Evolutionary conservation across 1,140 invertebrate genomes (phyloP), one percentile per base, ranked within the genome.

Genomic region (Polypedilum pembai): DNA sequence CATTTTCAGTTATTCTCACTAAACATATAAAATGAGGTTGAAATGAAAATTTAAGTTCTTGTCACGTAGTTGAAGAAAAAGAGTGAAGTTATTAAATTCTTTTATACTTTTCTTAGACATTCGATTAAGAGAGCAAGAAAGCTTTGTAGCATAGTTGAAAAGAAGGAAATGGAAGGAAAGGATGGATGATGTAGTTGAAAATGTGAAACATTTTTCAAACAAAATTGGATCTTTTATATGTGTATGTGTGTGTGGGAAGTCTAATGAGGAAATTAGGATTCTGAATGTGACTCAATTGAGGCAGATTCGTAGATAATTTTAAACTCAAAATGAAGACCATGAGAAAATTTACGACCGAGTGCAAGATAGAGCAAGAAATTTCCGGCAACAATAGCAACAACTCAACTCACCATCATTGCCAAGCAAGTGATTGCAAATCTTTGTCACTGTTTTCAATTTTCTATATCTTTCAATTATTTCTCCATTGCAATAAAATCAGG

Each of bases 191-290:
- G 45, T 56, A n/a, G n/a, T n/a, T n/a, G 45, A 12, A 45, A 45
- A 45, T 56, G 45, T 56, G 10, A 15, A 56, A 56, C 45, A 56
- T 56, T 56, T 56, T 56, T 56, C 45, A 56, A 56, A 56, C 15
- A n/a, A 56, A 56, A 56, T 56, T 56, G 45, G n/a, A 56, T 56
- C 45, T 12, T 4, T 1, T 33, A 3, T 5, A 33, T 33, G 24
- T 33, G 24, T 33, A n/a, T n/a, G 24, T 5, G 5, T 33, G 24
- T 33, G 5, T 33, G 24, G 24, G 24, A 33, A 33, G 24, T 33
- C 24, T 45, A 56, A 56, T 56, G n/a, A 56, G 45, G 45, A 56
- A 56, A 56, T 56, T 56, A 56, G 45, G 45, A 56, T 56, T 56
- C 45, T 1, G 45, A 56, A 56, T 56, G 45, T 56, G 45, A 56